Base-by-base conservation (phyloP, 2,113 vertebrate species). In the Pseudorasbora parva region DNA sequence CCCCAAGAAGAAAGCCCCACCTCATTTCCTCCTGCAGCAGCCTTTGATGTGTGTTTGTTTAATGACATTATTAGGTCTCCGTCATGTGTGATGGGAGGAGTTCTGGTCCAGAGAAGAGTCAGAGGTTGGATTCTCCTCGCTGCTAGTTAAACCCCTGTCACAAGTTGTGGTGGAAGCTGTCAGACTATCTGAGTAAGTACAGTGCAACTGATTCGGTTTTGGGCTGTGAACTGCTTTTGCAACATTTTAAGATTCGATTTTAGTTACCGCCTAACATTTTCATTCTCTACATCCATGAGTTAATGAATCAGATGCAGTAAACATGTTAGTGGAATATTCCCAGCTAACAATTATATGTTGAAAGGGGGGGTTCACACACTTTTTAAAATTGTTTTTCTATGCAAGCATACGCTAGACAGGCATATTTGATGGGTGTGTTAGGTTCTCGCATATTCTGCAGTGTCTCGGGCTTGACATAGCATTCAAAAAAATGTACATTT, bases 31-130 rank as follows among this genome's bases (percentile, higher is more conserved):
- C 68, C 78, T 83, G 64, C 60, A 76, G 82, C 51, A 66, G 83
- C 86, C 88, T 90, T 89, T 89, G 87, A 88, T 84, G 85, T 88
- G 68, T 56, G 85, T 87, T 87, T 78, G 71, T 51, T 78, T 87
- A 86, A 87, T 81, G 82, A 62, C 75, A 72, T 74, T 69, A 72
- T 56, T 78, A 59, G 81, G 78, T 87, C 81, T 43, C 60, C 76
- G 82, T 81, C 79, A 66, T 78, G 62, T 86, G 84, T 78, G 82
- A 37, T 77, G 74, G 88, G 79, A 80, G 87, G 83, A 79, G 85
- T 59, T 78, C 54, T 77, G 71, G 47, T 21, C 25, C 49, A 64
- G 45, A 82, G 45, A 41, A 37, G 56, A 77, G 71, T 74, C 51
- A 78, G 77, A 23, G 57, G 43, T 12, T 62, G 56, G 37, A 74